phyloP scores from a whole-genome alignment of 2,113 vertebrate species.

The Psilopsiagon aurifrons region DNA sequence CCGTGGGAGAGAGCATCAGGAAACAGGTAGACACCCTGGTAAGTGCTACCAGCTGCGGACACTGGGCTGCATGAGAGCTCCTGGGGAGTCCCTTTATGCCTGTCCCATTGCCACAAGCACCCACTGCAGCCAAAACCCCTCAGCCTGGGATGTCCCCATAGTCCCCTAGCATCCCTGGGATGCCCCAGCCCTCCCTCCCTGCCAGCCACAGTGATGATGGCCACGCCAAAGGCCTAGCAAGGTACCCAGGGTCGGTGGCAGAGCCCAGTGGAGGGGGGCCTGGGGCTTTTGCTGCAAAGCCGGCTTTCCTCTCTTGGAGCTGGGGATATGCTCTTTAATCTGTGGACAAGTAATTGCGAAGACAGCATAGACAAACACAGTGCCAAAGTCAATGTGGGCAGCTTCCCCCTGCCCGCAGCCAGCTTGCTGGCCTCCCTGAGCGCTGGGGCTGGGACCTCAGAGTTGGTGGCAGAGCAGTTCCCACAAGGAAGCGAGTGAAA shows the following conservation, averaged over 20 bases:
- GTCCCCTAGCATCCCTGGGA: too few species aligned
- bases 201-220: neutral
- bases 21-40: conserved; percentile 85
- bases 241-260: neutral
- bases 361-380: conserved; percentile 41
- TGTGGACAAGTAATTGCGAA: conserved; percentile 52
- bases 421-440: rapidly evolving
- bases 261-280: neutral
- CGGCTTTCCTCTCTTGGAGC: conserved; percentile 25
- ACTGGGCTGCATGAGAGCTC: neutral
- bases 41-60: conserved; percentile 39
- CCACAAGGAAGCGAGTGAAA: neutral
- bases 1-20: conserved; percentile 77
- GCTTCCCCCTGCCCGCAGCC: neutral
- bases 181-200: neutral
- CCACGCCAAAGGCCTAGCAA: neutral
- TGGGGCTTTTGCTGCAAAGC: neutral
- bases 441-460: neutral
- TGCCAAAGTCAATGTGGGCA: conserved; percentile 36
- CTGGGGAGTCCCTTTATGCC: neutral
- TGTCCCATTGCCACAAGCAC: neutral
- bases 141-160: neutral
- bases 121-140: neutral
- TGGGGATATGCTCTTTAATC: conserved; percentile 41
- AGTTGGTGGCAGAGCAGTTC: neutral